Evolutionary conservation across 2,888 invertebrate species (phyloP), one percentile per base, ranked within the genome.

Genomic region (Sminthurinus aureus): DNA sequence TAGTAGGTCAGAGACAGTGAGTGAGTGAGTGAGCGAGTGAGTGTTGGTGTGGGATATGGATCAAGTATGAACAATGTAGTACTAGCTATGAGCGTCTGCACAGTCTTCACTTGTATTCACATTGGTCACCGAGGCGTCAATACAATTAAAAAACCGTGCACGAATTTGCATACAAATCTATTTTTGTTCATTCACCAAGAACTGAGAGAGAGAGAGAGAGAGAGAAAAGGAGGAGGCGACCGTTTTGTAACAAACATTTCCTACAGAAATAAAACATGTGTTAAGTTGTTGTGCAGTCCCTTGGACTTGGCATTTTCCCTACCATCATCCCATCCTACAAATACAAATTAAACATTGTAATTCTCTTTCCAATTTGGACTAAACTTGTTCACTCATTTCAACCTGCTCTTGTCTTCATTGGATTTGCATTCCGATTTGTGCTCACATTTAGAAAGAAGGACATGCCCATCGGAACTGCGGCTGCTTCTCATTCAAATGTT

Each of bases 151-250:
- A 58, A 58, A 3, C 58, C 18, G 9, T 58, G 4, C 58, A 58
- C 13, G 18, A 58, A 58, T 58, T 58, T 58, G 58, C 58, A 58
- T 58, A 58, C 58, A 58, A 58, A 58, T 58, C 58, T 58, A 58
- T 58, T 58, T 38, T 58, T 58, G 58, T 58, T 58, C 6, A 38
- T 38, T 38, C 38, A 71, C 22, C 8, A 71, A 3, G 4, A 13
- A 74, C 11, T 38, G 38, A 74, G 24, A 50, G 20, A 13, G 74
- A 74, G 74, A 74, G 71, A 71, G 71, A 71, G 71, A 71, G 71
- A 74, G 26, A 26, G 13, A 69, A 11, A 69, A 9, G 9, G 18
- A 69, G 69, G 22, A 69, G 22, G n/a, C 2, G 69, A 69, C 1
- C n/a, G 3, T 20, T 69, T 22, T 69, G 20, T 22, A 22, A 69